phyloP scores from a whole-genome alignment of 2,113 vertebrate genomes.

The Anolis carolinensis region DNA sequence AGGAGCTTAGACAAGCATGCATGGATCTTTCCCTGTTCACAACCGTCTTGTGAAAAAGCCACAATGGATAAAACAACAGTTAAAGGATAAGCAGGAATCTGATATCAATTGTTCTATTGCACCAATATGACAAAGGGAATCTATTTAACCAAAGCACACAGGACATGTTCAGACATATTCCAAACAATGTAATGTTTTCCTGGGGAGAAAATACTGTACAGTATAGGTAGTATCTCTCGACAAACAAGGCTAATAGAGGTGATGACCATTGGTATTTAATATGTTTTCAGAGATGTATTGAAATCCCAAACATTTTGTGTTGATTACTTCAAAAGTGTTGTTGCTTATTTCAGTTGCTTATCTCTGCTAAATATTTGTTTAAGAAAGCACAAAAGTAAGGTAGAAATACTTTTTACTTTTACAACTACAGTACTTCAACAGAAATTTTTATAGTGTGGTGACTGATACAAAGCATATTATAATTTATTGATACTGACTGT shows the following conservation, averaged over 20 bases:
- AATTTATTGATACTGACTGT: not conserved
- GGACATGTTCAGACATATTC: too few relatives aligned
- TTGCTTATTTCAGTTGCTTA: not conserved
- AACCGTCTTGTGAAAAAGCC: not conserved
- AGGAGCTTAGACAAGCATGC: not conserved
- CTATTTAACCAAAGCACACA: too few relatives aligned
- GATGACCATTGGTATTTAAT: not conserved
- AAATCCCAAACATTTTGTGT: not conserved
- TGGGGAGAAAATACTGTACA: not conserved
- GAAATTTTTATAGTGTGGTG: not conserved
- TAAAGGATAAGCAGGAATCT: not conserved
- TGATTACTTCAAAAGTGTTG: not conserved
- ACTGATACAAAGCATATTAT: not conserved
- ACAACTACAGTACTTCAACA: not conserved
- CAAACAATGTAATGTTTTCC: not conserved
- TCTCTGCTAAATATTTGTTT: not conserved
- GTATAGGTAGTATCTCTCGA: not conserved
- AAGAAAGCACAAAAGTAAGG: not conserved
- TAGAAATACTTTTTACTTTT: not conserved
- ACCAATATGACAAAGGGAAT: too few relatives aligned
- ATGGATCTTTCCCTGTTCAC: not conserved
- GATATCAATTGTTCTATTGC: not conserved
- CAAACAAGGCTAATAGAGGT: not conserved
- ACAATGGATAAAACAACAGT: not conserved
- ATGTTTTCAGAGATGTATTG: not conserved